These are phyloP conservation scores for Ganaspis brasiliensis DNA, from an alignment of 2,888 invertebrate species.

Conservation along the genomic window DNA sequence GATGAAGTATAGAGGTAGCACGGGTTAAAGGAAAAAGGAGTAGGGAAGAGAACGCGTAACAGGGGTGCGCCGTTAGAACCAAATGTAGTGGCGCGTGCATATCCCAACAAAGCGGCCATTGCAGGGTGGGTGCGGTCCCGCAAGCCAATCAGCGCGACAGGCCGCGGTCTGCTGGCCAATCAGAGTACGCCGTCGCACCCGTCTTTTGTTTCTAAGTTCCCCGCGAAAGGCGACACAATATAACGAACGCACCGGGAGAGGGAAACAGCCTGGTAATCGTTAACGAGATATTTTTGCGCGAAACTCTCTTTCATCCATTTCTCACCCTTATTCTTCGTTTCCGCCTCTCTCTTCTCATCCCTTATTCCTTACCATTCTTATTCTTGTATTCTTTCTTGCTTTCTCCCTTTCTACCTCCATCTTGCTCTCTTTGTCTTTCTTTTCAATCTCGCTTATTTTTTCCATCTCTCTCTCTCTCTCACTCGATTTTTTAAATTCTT, in stretches of 20 bases:
- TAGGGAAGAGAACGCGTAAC: slow-evolving; percentile 57
- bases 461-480: slow-evolving; percentile 42
- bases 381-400: slow-evolving; percentile 50
- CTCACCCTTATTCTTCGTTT: slow-evolving; percentile 56
- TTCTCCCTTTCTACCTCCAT: slow-evolving; percentile 55
- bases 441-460: background rate
- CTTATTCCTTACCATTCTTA: slow-evolving; percentile 55
- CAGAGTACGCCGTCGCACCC: slow-evolving; percentile 73
- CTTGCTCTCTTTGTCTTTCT: slow-evolving; percentile 50
- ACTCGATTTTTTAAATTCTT: slow-evolving; percentile 50
- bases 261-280: slow-evolving; percentile 72
- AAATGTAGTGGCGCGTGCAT: slow-evolving; percentile 65
- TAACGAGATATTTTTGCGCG: slow-evolving; percentile 76
- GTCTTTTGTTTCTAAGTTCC: slow-evolving; percentile 78
- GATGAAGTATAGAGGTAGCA: slow-evolving; percentile 57
- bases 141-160: slow-evolving; percentile 78
- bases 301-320: slow-evolving; percentile 54
- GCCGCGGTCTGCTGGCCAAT: slow-evolving; percentile 77
- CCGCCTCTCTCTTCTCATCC: slow-evolving; percentile 54
- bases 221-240: slow-evolving; percentile 76
- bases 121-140: slow-evolving; percentile 80
- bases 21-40: slow-evolving; percentile 56
- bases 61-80: slow-evolving; percentile 57
- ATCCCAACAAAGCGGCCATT: slow-evolving; percentile 79
- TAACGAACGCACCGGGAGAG: slow-evolving; percentile 69